Percentiles rank a stretch among this genome's conserved stretches.
These are phyloP conservation scores for Homarus americanus DNA, from an alignment of 1,140 invertebrate species.

Conservation along the genomic window DNA sequence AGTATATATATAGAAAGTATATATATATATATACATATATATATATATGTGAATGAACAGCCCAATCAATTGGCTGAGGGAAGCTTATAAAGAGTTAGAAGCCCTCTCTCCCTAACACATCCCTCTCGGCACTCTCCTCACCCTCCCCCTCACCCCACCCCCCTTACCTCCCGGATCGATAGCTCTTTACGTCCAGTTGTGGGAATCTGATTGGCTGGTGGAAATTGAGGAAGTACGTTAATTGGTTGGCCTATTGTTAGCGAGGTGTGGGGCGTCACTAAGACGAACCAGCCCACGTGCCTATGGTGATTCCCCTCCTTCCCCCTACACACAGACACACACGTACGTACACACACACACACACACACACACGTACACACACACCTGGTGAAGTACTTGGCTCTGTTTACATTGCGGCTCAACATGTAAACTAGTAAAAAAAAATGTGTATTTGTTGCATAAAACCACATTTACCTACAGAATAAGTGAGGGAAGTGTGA, in stretches of 20 bases:
- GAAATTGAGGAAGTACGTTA: constrained; percentile 14
- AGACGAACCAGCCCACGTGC: background rate
- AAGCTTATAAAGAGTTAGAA: too few species aligned
- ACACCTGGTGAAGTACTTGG: too few species aligned
- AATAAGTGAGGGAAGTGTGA: too few species aligned
- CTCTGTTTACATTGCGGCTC: too few species aligned
- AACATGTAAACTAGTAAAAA: too few species aligned
- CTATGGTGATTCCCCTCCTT: too few species aligned
- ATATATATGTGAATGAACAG: too few species aligned
- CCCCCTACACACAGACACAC: background rate
- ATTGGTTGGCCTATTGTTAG: background rate
- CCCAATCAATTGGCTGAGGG: background rate
- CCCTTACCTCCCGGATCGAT: background rate
- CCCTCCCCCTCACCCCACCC: background rate
- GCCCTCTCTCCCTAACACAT: background rate
- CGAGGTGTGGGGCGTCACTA: background rate
- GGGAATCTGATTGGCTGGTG: constrained; percentile 1
- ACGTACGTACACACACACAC: constrained; percentile 12
- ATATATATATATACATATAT: constrained; percentile 34
- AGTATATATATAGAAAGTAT: background rate
- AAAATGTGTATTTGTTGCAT: too few species aligned
- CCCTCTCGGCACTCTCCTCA: background rate
- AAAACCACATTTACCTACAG: too few species aligned
- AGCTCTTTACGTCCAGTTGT: background rate
- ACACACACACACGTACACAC: constrained; percentile 33